Evolutionary conservation across 2,113 vertebrate species (phyloP), one percentile per base, ranked within the genome.

Genomic region (Oxyura jamaicensis): DNA sequence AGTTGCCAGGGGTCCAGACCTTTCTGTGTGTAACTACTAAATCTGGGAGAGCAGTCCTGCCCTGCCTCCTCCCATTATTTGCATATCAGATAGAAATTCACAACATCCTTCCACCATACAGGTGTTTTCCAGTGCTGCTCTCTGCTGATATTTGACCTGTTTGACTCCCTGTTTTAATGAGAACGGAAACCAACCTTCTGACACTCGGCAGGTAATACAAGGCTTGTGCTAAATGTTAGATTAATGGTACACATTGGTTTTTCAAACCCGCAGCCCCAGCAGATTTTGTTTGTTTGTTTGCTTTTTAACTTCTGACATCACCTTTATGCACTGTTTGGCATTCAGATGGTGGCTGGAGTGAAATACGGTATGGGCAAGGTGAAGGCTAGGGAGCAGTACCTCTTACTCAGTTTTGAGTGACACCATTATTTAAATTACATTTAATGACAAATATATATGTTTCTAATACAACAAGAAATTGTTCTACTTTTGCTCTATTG

Each of bases 51-150:
- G 36, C 42, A 2, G 2, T 29, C 21, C 23, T 58, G 44, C 22
- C 50, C 31, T 68, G 16, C 8, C 21, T 79, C 25, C 35, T 83
- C 31, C 31, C 0, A 0, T 10, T 29, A 41, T 4, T 42, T 18
- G 11, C 3, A 0, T 44, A 20, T 20, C 1, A 10, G 50, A 17
- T 5, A 10, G 7, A 9, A 8, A 53, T 35, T 35, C 2, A 9
- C 65, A 33, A 39, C 7, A 5, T 8, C 39, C 42, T 56, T 63
- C 23, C 58, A n/a, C 19, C 62, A 16, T 3, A 4, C 4, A 28
- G 48, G 12, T 3, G 20, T 8, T 16, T 35, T 26, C 84, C 66
- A 36, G 22, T 1, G 0, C 50, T 28, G 75, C 42, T 78, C 39
- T 18, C 33, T 8, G 1, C 50, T 29, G 23, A 14, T 10, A 3